Conservation (phyloP, 37 sponge, comb jelly and placozoan species). For the Crambe crambe region DNA sequence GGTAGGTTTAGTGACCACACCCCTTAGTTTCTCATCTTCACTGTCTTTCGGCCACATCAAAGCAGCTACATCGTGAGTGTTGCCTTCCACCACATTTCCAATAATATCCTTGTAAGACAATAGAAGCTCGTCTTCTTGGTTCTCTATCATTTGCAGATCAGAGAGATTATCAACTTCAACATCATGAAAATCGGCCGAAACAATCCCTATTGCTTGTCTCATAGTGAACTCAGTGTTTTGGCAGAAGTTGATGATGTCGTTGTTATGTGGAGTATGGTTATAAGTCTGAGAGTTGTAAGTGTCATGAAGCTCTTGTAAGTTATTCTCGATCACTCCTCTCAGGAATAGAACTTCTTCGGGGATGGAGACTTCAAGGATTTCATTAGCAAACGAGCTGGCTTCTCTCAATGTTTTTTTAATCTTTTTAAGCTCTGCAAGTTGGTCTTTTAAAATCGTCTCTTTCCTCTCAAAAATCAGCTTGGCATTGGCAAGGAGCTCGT, state of each 20-base stretch:
- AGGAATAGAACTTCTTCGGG: conserved; percentile 33
- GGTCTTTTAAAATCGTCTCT: too few relatives aligned
- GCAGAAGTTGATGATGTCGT: conserved; percentile 24
- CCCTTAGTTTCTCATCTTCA: not conserved
- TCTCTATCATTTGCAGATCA: conserved; percentile 11
- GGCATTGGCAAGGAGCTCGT: too few relatives aligned
- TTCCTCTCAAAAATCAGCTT: too few relatives aligned
- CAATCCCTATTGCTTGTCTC: conserved; percentile 6
- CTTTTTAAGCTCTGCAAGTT: too few relatives aligned
- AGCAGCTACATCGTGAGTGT: conserved; percentile 2
- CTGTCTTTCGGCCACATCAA: not conserved
- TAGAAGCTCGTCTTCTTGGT: not conserved
- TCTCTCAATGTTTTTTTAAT: too few relatives aligned
- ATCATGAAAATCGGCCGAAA: conserved; percentile 3
- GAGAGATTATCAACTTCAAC: not conserved
- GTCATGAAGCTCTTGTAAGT: not conserved
- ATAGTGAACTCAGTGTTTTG: not conserved
- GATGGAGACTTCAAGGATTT: too few relatives aligned
- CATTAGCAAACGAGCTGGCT: too few relatives aligned
- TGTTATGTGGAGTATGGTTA: conserved; percentile 14
- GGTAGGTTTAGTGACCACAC: not conserved
- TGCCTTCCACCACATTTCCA: not conserved
- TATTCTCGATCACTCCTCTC: not conserved
- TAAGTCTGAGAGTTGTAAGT: conserved; percentile 12
- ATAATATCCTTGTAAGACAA: conserved; percentile 11